These are phyloP conservation scores for Lacanobia oleracea DNA, from an alignment of 2,888 invertebrate genomes.

Conservation along the genomic window DNA sequence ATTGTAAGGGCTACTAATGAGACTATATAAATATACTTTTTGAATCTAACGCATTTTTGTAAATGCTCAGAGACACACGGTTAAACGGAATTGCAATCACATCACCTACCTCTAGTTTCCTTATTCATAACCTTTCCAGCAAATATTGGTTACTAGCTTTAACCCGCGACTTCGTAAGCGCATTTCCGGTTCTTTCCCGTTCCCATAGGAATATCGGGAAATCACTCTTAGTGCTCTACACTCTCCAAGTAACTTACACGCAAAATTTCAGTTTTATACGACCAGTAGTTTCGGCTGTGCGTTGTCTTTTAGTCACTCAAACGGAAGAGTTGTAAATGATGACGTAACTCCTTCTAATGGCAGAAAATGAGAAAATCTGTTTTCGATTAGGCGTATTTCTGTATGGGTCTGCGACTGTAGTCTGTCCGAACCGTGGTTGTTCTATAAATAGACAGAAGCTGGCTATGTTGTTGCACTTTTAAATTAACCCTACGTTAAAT, in stretches of 20 bases:
- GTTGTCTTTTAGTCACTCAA: too few relatives aligned
- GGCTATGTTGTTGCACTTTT: slow-evolving; percentile 12
- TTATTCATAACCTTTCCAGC: neutral
- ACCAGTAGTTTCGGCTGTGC: too few relatives aligned
- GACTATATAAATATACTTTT: too few relatives aligned
- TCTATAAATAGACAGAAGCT: too few relatives aligned
- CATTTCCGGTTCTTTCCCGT: too few relatives aligned
- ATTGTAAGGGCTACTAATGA: too few relatives aligned
- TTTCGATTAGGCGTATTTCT: slow-evolving; percentile 6
- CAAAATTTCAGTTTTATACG: too few relatives aligned
- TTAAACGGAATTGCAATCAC: neutral
- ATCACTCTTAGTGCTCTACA: too few relatives aligned
- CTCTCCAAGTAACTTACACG: too few relatives aligned
- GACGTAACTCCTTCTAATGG: neutral
- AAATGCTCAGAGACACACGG: neutral
- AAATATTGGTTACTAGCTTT: neutral
- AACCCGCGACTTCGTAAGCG: too few relatives aligned
- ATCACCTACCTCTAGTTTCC: neutral
- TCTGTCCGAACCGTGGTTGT: neutral
- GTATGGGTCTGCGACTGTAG: neutral
- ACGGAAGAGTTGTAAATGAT: neutral
- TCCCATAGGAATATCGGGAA: too few relatives aligned
- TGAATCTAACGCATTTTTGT: too few relatives aligned
- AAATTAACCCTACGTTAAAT: slow-evolving; percentile 10
- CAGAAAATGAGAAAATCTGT: neutral